phyloP scores from a whole-genome alignment of 2,113 vertebrate genomes.

The Erythrocebus patas region DNA sequence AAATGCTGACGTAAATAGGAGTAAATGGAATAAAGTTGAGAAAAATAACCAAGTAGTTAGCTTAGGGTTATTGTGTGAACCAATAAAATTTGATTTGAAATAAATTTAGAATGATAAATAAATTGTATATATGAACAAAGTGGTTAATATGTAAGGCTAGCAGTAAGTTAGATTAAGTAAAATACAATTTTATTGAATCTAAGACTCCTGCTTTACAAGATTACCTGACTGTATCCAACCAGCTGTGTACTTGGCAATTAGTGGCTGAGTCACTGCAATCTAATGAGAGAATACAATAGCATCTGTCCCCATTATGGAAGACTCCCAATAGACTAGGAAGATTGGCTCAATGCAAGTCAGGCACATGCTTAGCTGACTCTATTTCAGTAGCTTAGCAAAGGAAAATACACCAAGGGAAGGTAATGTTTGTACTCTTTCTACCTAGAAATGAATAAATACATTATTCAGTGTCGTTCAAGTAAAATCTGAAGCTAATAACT shows the following conservation, averaged over 20 bases:
- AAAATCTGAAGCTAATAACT: constrained; percentile 36
- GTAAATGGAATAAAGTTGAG: background rate
- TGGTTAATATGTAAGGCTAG: background rate
- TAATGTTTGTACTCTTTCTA: background rate
- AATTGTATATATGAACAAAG: background rate
- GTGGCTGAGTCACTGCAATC: background rate
- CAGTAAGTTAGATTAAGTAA: constrained; percentile 30
- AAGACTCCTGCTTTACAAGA: background rate
- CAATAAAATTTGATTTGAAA: constrained; percentile 38
- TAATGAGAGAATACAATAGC: background rate
- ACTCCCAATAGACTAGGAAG: background rate
- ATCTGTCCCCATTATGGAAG: background rate
- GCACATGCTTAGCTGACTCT: background rate
- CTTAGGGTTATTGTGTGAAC: background rate
- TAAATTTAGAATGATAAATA: constrained; percentile 16
- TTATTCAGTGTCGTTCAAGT: background rate
- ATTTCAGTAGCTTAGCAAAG: background rate
- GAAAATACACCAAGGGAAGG: background rate
- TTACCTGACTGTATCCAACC: background rate
- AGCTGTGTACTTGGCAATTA: background rate
- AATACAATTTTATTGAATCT: background rate
- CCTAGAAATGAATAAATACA: background rate
- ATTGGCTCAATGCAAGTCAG: background rate
- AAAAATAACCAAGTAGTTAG: background rate
- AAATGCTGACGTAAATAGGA: background rate